phyloP scores from a whole-genome alignment of 2,797 vertebrate species.

The Catharus ustulatus region DNA sequence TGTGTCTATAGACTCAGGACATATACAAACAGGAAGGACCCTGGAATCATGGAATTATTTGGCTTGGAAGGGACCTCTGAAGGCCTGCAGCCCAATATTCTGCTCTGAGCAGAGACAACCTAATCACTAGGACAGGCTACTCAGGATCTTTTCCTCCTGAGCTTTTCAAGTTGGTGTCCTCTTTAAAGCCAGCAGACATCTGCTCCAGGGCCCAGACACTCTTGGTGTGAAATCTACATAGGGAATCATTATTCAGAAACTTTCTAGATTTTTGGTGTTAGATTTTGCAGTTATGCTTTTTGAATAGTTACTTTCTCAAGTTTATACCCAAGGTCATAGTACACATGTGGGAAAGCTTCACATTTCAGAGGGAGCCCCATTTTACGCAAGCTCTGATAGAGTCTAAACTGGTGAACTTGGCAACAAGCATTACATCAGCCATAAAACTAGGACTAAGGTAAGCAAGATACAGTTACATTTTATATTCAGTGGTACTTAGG shows the following conservation, averaged over 20 bases:
- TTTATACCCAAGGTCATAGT: not conserved
- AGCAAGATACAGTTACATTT: not conserved
- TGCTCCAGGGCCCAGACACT: not conserved
- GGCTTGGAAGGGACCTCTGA: not conserved
- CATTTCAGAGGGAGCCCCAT: not conserved
- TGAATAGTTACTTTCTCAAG: not conserved
- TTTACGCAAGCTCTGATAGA: not conserved
- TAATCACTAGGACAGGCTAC: fast-evolving
- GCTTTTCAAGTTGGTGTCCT: not conserved
- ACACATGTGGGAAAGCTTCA: not conserved
- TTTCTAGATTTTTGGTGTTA: not conserved
- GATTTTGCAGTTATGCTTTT: not conserved
- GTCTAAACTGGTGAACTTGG: not conserved
- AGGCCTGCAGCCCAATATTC: not conserved
- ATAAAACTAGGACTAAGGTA: not conserved
- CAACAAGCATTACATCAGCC: not conserved
- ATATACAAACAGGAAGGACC: not conserved
- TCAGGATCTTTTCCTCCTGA: not conserved
- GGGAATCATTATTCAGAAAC: not conserved
- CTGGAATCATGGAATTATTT: not conserved
- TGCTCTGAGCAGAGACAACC: not conserved
- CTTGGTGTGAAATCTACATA: not conserved
- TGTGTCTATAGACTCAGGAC: not conserved
- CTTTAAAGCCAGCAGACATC: not conserved
- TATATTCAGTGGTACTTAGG: not conserved